Conservation (phyloP, 2,888 invertebrate species). For the Hydrotaea diabolus region DNA sequence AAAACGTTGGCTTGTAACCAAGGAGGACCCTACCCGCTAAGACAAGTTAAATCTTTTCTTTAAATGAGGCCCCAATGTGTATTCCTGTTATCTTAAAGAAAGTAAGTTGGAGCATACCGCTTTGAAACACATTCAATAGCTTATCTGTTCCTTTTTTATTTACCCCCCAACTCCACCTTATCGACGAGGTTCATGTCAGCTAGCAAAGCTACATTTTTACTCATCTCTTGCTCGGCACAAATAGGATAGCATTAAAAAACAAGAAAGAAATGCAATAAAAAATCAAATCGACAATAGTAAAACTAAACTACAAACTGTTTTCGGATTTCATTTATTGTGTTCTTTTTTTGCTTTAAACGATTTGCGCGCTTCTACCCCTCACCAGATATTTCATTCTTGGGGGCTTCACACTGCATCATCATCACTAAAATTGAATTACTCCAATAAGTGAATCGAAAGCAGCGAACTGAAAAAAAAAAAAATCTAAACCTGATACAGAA, state of each 20-base stretch:
- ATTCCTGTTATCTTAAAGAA: too few species aligned
- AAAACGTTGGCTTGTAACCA: too few species aligned
- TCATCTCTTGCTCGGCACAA: not conserved
- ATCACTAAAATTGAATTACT: conserved; percentile 33
- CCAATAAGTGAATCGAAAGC: not conserved
- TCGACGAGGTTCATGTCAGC: not conserved
- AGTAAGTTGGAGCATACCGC: too few species aligned
- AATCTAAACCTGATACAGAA: not conserved
- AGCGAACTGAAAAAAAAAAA: conserved; percentile 34
- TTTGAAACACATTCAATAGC: not conserved
- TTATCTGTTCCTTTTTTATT: not conserved
- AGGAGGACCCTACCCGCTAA: too few species aligned
- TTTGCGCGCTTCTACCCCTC: not conserved
- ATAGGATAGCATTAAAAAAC: not conserved
- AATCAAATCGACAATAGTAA: not conserved
- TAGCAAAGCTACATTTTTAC: not conserved
- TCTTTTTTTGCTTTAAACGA: too few species aligned
- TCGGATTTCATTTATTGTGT: not conserved
- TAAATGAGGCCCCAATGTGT: too few species aligned
- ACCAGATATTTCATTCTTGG: conserved; percentile 1
- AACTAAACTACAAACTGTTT: conserved; percentile 13
- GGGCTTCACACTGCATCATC: not conserved
- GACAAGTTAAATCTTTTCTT: too few species aligned
- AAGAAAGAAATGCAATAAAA: conserved; percentile 25
- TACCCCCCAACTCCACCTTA: not conserved